Base-by-base conservation (phyloP, 2,797 vertebrate genomes). In the Acanthopagrus latus region DNA sequence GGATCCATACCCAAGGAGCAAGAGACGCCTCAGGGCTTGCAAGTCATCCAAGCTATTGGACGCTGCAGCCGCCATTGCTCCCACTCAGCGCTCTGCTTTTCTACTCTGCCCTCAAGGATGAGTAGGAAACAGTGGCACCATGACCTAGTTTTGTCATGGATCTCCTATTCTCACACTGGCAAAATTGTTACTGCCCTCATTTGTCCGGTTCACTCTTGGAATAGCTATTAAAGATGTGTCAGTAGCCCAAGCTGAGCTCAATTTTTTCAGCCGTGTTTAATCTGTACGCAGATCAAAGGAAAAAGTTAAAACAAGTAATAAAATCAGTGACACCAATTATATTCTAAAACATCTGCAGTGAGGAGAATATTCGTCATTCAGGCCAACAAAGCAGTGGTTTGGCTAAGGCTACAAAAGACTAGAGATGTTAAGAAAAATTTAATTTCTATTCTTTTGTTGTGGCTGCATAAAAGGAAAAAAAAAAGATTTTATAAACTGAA, bases 111-210 rank as follows among this genome's bases (percentile, higher is more conserved):
- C 47, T 69, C 62, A 78, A 48, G 85, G 78, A 77, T 20, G 71
- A 74, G 64, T 9, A 21, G 73, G 80, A 76, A 83, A 69, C 75
- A 56, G 69, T 79, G 76, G 83, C 88, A 88, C 77, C 83, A 46
- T 89, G 88, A 92, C 91, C 89, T 60, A 86, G 50, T 88, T 90
- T 84, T 71, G 81, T 83, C 71, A 71, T 55, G 60, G 60, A 76
- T 64, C 66, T 74, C 29, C 46, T 44, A 46, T 71, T 86, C 71
- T 57, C 56, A 38, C 66, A 17, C 48, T 47, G 63, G 59, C 55
- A 50, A 82, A 82, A 83, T 41, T 76, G 60, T 65, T 5, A 59
- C 17, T 69, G 71, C 47, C 72, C 78, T 59, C 48, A 59, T 74
- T 74, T 60, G 76, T 76, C 67, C 66, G 50, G 13, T 56, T 64